Percentiles rank a stretch among this genome's conserved stretches.
phyloP scores from a whole-genome alignment of 2,113 vertebrate genomes.

The Nesoenas mayeri region DNA sequence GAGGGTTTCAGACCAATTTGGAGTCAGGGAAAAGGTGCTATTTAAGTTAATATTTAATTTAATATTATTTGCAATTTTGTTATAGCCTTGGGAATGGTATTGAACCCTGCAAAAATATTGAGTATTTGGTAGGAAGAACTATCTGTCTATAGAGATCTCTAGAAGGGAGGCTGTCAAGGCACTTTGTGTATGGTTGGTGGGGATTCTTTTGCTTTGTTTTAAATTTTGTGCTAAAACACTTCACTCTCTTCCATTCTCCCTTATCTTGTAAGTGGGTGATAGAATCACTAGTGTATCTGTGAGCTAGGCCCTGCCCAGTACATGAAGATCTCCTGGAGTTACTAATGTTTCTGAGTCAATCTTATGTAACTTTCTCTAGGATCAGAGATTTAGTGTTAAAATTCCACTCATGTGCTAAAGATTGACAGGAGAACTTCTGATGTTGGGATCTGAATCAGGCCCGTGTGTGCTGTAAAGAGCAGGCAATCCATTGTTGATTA shows the following conservation, averaged over 20 bases:
- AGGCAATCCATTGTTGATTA: conserved; percentile 26
- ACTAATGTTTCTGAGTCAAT: neutral
- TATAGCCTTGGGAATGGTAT: neutral
- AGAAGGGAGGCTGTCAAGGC: neutral
- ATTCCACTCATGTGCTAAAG: neutral
- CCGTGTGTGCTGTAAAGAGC: neutral
- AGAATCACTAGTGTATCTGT: neutral
- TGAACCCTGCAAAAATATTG: neutral
- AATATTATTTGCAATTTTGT: neutral
- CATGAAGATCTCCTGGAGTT: neutral
- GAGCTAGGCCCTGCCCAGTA: neutral
- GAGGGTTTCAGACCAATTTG: neutral
- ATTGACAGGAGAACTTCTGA: neutral
- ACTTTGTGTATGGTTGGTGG: neutral
- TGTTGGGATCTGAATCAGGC: neutral
- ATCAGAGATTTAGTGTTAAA: neutral
- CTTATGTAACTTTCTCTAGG: neutral
- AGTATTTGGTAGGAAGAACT: neutral
- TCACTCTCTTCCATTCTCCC: rapidly evolving
- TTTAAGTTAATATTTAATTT: neutral
- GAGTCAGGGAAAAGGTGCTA: neutral
- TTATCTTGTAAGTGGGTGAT: neutral
- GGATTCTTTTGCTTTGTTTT: neutral
- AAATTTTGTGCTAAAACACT: neutral
- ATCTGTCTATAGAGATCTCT: neutral